Evolutionary conservation across 2,797 vertebrate genomes (phyloP), one percentile per base, ranked within the genome.

Genomic region (Menidia menidia): DNA sequence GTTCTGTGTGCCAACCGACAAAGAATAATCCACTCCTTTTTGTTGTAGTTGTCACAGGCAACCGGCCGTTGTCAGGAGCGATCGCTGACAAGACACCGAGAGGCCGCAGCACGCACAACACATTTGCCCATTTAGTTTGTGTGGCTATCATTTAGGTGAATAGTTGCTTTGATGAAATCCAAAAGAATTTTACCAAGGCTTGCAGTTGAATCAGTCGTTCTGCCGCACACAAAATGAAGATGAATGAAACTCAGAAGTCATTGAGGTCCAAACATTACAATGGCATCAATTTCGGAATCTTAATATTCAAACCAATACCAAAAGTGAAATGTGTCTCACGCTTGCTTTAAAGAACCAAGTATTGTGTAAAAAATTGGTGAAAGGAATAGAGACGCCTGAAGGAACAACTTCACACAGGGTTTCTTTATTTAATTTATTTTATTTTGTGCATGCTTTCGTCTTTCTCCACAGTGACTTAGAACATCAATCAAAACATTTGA

Each of bases 271-370:
- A 39, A 39, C 35, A 39, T 39, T 39, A 10, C 4, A 39, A 39
- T 39, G 6, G 10, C 35, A 39, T 39, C 10, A 5, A 7, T 7
- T 39, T 10, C 35, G 8, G 25, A 61, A 14, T 41, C 30, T 43
- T 14, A 12, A 42, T 4, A 31, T 35, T 8, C 31, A 25, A 57
- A 15, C 14, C 41, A 32, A n/a, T 6, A 15, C 19, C 53, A 3
- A 44, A 30, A 39, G 31, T 41, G 8, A 59, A 63, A 42, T 63
- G 16, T 66, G 9, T 31, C 3, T 4, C 12, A 13, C 0, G 19
- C 18, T 60, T 79, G 61, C 73, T 85, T 70, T 59, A 33, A 30
- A 39, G 54, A 71, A 63, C 53, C 45, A 10, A 30, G 33, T 18
- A 51, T 79, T 62, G 42, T 39, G 62, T 42, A 70, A 85, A n/a